Evolutionary conservation across 2,888 invertebrate genomes (phyloP), one percentile per base, ranked within the genome.

Genomic region (Sinopyrophorus schimmeli): DNA sequence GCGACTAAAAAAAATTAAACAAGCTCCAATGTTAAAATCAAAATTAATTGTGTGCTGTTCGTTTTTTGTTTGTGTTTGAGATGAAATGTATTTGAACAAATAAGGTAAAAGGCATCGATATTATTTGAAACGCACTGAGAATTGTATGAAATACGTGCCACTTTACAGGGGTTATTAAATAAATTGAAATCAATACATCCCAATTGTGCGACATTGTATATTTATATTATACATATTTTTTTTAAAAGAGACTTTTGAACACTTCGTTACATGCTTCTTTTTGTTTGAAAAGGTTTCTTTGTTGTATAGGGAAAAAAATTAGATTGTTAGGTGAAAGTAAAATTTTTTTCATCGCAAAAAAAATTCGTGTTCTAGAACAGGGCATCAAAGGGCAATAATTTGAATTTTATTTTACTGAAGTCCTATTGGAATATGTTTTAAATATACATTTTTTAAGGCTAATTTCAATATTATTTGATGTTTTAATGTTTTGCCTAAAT

Each of bases 261-360:
- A 12, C 41, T 11, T 15, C 10, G 23, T 35, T 27, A 28, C 31
- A 26, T n/a, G 9, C 24, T 28, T 35, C 24, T 34, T 32, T 34
- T 32, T 27, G 27, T 34, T 43, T 43, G 18, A 26, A 32, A 31
- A 26, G 43, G 43, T 35, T 43, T 43, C 43, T 34, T 35, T 43
- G 35, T 16, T 41, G 31, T 41, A 32, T 31, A 21, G 20, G 32
- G 17, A 16, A 31, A 40, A 30, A 41, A 32, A 11, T 23, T 20
- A 11, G 24, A 23, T 30, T 30, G 31, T 41, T 41, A 41, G 21
- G 15, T 24, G 24, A 41, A 12, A 2, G 11, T 12, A 12, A 39
- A 28, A 9, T 16, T 17, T 34, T 39, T 39, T 15, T 5, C 14
- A n/a, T 28, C 2, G 28, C n/a, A n/a, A n/a, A n/a, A n/a, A n/a